Base-by-base conservation (phyloP, 1,140 invertebrate species). In the Aphaenogaster floridana region DNA sequence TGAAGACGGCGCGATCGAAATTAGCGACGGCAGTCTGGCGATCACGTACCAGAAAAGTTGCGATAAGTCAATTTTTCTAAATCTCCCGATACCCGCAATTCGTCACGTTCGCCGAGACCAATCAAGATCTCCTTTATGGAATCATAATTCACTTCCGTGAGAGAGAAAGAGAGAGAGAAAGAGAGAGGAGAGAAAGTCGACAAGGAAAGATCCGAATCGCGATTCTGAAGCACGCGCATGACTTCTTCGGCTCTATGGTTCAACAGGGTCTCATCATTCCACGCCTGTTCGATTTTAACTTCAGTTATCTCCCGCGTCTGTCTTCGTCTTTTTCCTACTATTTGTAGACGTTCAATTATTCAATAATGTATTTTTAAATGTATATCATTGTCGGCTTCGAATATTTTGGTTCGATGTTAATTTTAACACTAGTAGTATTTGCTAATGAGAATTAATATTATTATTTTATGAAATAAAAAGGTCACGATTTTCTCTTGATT, bases 101-200 rank as follows among this genome's bases (percentile, higher is more conserved):
- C 80, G 80, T 84, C 80, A 84, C 80, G 80, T 84, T 61, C 54
- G 34, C 48, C 28, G 13, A 28, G 42, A 63, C 80, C 69, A 84
- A 84, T 84, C 80, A 76, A 84, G 80, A 76, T 76, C 69, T 84
- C 69, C 54, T 76, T 84, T 84, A 28, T 15, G 69, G 34, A 76
- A 84, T 84, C 80, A 84, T 84, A 84, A 84, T 84, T 84, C 80
- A 89, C 88, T 90, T 86, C 61, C 42, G 6, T 39, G 52, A 42
- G 28, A 57, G 5, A 63, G 64, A 66, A 34, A 68, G 1, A 68
- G n/a, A 48, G 42, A 66, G 8, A 66, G 11, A 34, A 9, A 28
- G 66, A 69, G n/a, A 48, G 66, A 76, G 15, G 66, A 69, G n/a
- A 48, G 66, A 76, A 79, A 86, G 74, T 79, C 81, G 68, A n/a